These are phyloP conservation scores for Microcebus tavaratra DNA, from an alignment of 2,113 vertebrate genomes.

Conservation along the genomic window DNA sequence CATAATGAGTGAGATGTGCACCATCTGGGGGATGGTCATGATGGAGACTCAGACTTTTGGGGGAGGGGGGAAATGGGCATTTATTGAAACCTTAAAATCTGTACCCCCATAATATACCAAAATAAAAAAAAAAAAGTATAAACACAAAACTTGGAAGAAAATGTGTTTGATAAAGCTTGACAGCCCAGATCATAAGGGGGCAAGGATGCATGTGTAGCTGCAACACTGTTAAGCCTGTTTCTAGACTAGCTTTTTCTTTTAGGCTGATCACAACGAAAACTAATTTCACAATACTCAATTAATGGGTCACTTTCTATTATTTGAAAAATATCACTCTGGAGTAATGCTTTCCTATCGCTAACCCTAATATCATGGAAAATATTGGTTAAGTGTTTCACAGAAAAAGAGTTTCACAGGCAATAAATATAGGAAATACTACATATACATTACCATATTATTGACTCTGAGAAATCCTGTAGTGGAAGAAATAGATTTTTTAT, in stretches of 20 bases:
- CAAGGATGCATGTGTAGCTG: neutral
- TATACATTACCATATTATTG: neutral
- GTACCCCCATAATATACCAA: no score
- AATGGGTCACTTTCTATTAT: neutral
- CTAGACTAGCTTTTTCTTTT: neutral
- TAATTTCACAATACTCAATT: neutral
- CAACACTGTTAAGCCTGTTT: neutral
- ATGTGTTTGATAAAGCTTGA: neutral
- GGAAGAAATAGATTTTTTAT: neutral
- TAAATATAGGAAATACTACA: neutral
- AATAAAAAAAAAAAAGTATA: no score
- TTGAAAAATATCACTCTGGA: neutral
- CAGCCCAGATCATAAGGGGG: neutral
- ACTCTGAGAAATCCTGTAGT: neutral
- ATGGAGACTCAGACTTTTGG: no score
- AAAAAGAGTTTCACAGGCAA: neutral
- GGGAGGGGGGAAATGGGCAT: no score
- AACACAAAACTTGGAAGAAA: neutral
- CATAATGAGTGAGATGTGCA: no score
- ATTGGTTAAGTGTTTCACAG: neutral
- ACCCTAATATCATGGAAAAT: neutral
- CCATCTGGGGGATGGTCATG: no score
- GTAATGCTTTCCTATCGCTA: neutral
- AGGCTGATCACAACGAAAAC: neutral
- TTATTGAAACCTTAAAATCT: no score